Evolutionary conservation across 2,888 invertebrate species (phyloP).

Genomic region (Eurytoma adleriae): DNA sequence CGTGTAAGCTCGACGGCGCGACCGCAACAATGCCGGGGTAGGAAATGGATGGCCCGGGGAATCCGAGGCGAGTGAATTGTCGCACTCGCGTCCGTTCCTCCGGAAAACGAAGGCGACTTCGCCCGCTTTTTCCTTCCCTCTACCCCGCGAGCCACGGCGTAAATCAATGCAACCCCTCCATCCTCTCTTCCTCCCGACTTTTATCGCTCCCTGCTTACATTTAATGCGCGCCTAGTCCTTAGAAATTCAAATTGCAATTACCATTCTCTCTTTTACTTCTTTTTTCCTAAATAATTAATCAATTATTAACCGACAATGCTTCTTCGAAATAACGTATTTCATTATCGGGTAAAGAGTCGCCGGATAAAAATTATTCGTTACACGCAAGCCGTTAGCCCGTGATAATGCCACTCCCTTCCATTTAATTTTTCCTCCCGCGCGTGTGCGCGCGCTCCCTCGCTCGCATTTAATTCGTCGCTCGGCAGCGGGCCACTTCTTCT

Average conservation of each 20-base stretch:
- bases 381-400: too few relatives aligned
- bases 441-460: constrained; percentile 52
- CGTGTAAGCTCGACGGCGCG: constrained; percentile 60
- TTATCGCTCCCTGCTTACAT: constrained; percentile 22
- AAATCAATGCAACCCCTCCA: constrained; percentile 72
- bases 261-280: too few relatives aligned
- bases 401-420: constrained; percentile 32
- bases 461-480: constrained; percentile 54
- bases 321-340: too few relatives aligned
- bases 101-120: constrained; percentile 46
- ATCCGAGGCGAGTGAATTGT: constrained; percentile 75
- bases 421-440: constrained; percentile 44
- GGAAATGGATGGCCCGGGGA: constrained; percentile 73
- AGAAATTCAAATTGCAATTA: too few relatives aligned
- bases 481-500: constrained; percentile 50
- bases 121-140: constrained; percentile 3
- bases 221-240: neutral
- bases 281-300: too few relatives aligned
- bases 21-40: constrained; percentile 71
- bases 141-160: constrained; percentile 62
- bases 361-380: constrained; percentile 22
- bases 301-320: too few relatives aligned
- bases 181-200: constrained; percentile 53
- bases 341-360: too few relatives aligned
- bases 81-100: constrained; percentile 65